Evolutionary conservation across 2,888 invertebrate species (phyloP), one percentile per base, ranked within the genome.

Genomic region (Meloe dianella): DNA sequence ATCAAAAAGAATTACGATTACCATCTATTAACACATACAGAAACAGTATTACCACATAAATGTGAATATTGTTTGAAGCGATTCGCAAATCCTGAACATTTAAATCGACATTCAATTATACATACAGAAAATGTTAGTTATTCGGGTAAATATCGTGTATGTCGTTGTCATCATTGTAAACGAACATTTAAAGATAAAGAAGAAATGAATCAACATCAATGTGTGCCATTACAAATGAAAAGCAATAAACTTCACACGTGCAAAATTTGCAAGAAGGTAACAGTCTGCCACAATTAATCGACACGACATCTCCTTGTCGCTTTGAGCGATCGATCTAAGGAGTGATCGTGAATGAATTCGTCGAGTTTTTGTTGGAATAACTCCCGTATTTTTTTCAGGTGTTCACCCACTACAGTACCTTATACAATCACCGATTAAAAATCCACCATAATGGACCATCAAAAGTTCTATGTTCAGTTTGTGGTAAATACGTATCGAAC

Each of bases 81-180:
- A 17, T 81, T 80, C 68, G 78, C 79, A 12, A 80, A 80, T 72
- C 80, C 80, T 1, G 76, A 76, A 68, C 80, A 80, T 73, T 70
- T 80, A 38, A 75, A 76, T 63, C 73, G 79, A 5, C 81, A 81
- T 62, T 73, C 74, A 62, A 71, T 78, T 41, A 75, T 76, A 27
- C 81, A 81, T 64, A 78, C 78, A n/a, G 79, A 79, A 69, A 78
- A 79, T 70, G 72, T 79, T 60, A 73, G 73, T 20, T 80, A 80
- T 68, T 74, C 77, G 0, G 75, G 71, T 22, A 80, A 79, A 64
- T 80, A 80, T 65, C 74, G 71, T 64, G 77, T 77, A 20, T 74
- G 75, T 60, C 77, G 73, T 57, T 80, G 79, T 60, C 65, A 73
- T 22, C 73, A 77, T 60, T 80, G 80, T 66, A 69, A 73, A 22